Percentiles rank a stretch among this genome's conserved stretches.
phyloP scores from a whole-genome alignment of 2,888 invertebrate genomes.

The Hartigia nigra region DNA sequence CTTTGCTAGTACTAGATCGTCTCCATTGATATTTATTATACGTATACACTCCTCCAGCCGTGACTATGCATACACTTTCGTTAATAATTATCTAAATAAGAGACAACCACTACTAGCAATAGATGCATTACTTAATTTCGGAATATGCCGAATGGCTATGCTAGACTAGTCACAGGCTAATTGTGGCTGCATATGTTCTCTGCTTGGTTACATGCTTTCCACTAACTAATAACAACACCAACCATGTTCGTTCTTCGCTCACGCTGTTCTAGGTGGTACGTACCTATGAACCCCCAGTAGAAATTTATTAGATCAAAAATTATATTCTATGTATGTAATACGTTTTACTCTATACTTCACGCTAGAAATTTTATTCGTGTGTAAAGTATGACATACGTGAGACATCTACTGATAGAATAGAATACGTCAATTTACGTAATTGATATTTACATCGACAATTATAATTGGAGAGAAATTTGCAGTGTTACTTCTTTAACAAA shows the following conservation, averaged over 20 bases:
- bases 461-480: neutral
- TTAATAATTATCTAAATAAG: neutral
- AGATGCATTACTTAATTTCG: conserved; percentile 30
- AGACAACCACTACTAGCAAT: conserved; percentile 14
- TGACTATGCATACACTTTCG: neutral
- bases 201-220: conserved; percentile 61
- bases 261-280: conserved; percentile 59
- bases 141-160: conserved; percentile 39
- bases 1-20: conserved; percentile 24
- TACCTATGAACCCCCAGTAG: conserved; percentile 48
- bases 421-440: neutral
- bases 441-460: neutral
- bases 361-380: neutral
- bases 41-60: neutral
- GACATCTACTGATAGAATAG: neutral
- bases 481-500: neutral
- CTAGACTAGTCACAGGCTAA: conserved; percentile 53
- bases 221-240: conserved; percentile 59
- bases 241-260: conserved; percentile 57
- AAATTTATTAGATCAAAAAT: conserved; percentile 20
- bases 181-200: conserved; percentile 59
- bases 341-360: neutral
- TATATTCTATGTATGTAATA: neutral
- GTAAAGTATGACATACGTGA: neutral
- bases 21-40: conserved; percentile 1